Conservation (phyloP, 2,113 vertebrate species). For the Labeo rohita region DNA sequence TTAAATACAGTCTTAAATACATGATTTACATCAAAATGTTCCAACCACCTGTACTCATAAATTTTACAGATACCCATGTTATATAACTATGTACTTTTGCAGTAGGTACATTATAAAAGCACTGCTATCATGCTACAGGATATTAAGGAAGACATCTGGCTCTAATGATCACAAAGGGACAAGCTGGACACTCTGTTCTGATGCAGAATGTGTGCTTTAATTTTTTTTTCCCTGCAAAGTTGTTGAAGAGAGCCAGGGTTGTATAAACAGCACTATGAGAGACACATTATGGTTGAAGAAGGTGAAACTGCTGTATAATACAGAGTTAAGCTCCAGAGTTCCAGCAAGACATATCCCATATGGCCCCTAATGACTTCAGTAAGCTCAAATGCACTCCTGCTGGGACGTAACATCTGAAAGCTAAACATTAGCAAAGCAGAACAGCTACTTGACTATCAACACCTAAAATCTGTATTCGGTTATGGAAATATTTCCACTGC, state of each 20-base stretch:
- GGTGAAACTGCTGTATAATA: constrained; percentile 42
- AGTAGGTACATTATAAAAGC: not conserved
- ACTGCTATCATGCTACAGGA: not conserved
- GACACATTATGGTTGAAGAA: not conserved
- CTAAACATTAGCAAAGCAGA: constrained; percentile 42
- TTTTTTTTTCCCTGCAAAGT: not conserved
- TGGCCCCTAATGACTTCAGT: constrained; percentile 69
- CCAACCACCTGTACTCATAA: too few species aligned
- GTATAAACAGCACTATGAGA: constrained; percentile 43
- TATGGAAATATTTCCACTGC: constrained; percentile 22
- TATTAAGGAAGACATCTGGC: constrained; percentile 2
- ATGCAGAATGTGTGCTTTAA: not conserved
- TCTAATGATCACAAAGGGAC: not conserved
- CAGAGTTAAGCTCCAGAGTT: constrained; percentile 63
- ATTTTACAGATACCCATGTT: not conserved
- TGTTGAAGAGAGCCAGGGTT: constrained; percentile 41
- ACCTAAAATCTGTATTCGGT: not conserved
- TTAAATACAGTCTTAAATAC: too few species aligned
- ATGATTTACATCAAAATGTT: too few species aligned
- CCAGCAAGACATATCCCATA: constrained; percentile 74
- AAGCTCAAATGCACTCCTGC: constrained; percentile 54
- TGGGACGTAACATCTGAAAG: constrained; percentile 44
- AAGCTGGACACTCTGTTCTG: not conserved
- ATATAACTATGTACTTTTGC: not conserved
- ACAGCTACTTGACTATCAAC: constrained; percentile 34